phyloP scores from a whole-genome alignment of 2,888 invertebrate species.

The Lysandra bellargus region DNA sequence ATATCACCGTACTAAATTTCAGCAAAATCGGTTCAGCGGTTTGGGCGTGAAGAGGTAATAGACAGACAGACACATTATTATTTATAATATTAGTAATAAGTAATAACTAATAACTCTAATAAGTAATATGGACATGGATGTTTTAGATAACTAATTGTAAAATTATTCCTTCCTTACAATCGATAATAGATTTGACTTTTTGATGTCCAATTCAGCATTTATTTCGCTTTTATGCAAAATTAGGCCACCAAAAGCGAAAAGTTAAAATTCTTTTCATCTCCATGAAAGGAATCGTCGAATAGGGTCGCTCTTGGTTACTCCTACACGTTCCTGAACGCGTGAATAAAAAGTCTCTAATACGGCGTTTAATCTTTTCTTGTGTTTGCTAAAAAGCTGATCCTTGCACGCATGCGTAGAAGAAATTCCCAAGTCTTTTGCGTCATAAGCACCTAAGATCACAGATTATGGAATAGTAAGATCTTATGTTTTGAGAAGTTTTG shows the following conservation, averaged over 20 bases:
- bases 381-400: slow-evolving; percentile 16
- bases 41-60: no score
- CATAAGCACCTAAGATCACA: not conserved
- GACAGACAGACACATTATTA: no score
- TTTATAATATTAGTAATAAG: no score
- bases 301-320: not conserved
- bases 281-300: slow-evolving; percentile 6
- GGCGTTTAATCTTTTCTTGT: slow-evolving; percentile 9
- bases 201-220: not conserved
- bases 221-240: not conserved
- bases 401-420: not conserved
- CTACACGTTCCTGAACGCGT: slow-evolving; percentile 9
- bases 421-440: not conserved
- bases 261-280: slow-evolving; percentile 7
- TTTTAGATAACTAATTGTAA: not conserved
- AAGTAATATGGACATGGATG: not conserved
- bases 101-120: no score
- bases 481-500: no score
- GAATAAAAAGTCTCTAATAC: slow-evolving; percentile 4
- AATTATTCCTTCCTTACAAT: not conserved
- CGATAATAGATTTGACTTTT: not conserved
- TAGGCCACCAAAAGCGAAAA: slow-evolving; percentile 3
- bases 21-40: no score
- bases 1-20: no score
- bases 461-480: no score